Evolutionary conservation across 2,888 invertebrate genomes (phyloP).

Genomic region (Melanargia galathea): DNA sequence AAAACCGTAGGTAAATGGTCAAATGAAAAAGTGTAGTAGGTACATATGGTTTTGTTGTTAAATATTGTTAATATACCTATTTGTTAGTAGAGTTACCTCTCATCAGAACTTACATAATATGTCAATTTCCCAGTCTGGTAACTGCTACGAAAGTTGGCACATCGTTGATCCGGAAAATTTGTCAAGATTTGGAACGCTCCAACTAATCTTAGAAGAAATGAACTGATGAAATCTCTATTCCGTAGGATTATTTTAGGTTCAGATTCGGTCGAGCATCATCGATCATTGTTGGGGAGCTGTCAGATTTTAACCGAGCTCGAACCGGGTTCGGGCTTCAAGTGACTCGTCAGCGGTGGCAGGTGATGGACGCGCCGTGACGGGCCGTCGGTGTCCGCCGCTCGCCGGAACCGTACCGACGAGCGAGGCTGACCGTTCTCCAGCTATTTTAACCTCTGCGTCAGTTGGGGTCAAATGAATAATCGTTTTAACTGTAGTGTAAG

Average conservation of each 20-base stretch:
- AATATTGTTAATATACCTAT: too few relatives aligned
- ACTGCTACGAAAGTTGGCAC: neutral
- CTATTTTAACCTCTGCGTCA: constrained; percentile 14
- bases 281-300: constrained; percentile 49
- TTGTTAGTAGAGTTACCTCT: too few relatives aligned
- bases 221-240: constrained; percentile 1
- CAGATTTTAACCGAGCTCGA: constrained; percentile 44
- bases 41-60: too few relatives aligned
- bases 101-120: too few relatives aligned
- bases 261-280: constrained; percentile 52
- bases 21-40: too few relatives aligned
- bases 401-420: constrained; percentile 44
- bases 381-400: constrained; percentile 52
- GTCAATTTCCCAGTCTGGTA: neutral
- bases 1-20: too few relatives aligned
- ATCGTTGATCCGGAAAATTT: neutral
- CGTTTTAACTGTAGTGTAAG: constrained; percentile 6
- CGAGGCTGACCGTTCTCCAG: constrained; percentile 55
- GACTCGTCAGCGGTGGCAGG: constrained; percentile 64
- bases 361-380: constrained; percentile 69
- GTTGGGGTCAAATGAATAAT: constrained; percentile 26
- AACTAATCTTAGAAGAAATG: neutral
- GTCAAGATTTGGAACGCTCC: neutral
- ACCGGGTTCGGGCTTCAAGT: constrained; percentile 49
- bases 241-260: constrained; percentile 62